Evolutionary conservation across 1,140 invertebrate genomes (phyloP), one percentile per base, ranked within the genome.

Genomic region (Vollenhovia emeryi): DNA sequence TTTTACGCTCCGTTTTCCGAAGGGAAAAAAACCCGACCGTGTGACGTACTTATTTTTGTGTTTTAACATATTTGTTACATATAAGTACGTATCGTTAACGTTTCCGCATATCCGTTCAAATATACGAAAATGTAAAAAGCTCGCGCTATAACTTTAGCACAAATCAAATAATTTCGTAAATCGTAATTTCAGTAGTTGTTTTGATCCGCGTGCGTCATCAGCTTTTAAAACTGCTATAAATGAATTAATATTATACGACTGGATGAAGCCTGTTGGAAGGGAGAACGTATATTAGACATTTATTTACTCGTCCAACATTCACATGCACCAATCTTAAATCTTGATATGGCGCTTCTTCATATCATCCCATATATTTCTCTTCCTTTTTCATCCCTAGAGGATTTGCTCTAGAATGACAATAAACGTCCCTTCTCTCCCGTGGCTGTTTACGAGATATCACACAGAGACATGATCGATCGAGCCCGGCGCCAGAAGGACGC

Each of bases 381-480:
- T 43, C 66, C 50, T 27, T 21, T 33, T 50, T 27, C 64, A 36
- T 62, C 21, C 30, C 69, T 6, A 15, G 64, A 43, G 64, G 36
- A 18, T 57, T 71, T 21, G 24, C 24, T 33, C 48, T 52, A 27
- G 76, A 50, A 80, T 55, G 36, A 80, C 76, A 69, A 80, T 80
- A 80, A 80, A 80, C 78, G n/a, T 50, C 59, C 18, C n/a, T 40
- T 50, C 59, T 30, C 62, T 50, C 33, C 24, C 21, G 27, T 40
- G 52, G 66, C 52, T 90, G 71, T 91, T 91, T 89, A 80, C 85
- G 83, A 87, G 88, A 89, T 92, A 86, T 88, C 86, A 75, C 40
- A 82, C 83, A 85, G 90, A 87, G 91, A 91, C 89, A 73, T 89
- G 89, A 92, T 92, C 90, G 91, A 92, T 92, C 89, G 90, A 21